phyloP scores from a whole-genome alignment of 2,113 vertebrate species.

The Leuciscus idus region DNA sequence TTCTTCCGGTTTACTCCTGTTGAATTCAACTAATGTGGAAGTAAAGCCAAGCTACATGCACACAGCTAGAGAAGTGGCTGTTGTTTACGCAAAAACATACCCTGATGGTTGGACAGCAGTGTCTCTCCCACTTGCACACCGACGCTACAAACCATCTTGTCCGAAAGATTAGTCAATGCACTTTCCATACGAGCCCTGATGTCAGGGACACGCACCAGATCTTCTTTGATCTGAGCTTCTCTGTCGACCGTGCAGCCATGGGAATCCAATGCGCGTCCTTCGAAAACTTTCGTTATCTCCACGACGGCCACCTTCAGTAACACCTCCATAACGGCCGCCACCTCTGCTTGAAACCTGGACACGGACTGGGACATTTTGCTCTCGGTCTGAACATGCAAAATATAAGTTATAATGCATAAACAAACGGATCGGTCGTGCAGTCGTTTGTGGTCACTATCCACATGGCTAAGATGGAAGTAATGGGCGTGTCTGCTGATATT shows the following conservation, averaged over 20 bases:
- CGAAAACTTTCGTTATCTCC: constrained; percentile 77
- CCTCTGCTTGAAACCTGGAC: constrained; percentile 68
- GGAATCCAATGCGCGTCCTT: constrained; percentile 61
- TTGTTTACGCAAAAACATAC: constrained; percentile 44
- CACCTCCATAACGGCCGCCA: constrained; percentile 70
- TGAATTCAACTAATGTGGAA: not conserved
- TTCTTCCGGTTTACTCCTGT: constrained; percentile 21
- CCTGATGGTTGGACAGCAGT: not conserved
- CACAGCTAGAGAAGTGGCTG: not conserved
- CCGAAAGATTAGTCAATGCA: not conserved
- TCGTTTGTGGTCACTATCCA: constrained; percentile 16
- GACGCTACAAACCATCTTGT: constrained; percentile 64
- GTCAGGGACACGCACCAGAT: not conserved
- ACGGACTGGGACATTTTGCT: constrained; percentile 62
- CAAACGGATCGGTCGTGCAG: not conserved
- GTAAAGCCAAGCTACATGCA: not conserved
- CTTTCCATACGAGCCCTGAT: constrained; percentile 10
- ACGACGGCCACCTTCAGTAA: constrained; percentile 71
- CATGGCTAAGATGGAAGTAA: constrained; percentile 42
- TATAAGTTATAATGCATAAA: not conserved
- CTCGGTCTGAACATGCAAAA: not conserved
- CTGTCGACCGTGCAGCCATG: constrained; percentile 48
- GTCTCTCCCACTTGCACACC: constrained; percentile 71
- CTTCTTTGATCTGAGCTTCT: not conserved
- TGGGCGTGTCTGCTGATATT: constrained; percentile 37